Conservation (phyloP, 2,113 vertebrate genomes). For the Trinectes maculatus region DNA sequence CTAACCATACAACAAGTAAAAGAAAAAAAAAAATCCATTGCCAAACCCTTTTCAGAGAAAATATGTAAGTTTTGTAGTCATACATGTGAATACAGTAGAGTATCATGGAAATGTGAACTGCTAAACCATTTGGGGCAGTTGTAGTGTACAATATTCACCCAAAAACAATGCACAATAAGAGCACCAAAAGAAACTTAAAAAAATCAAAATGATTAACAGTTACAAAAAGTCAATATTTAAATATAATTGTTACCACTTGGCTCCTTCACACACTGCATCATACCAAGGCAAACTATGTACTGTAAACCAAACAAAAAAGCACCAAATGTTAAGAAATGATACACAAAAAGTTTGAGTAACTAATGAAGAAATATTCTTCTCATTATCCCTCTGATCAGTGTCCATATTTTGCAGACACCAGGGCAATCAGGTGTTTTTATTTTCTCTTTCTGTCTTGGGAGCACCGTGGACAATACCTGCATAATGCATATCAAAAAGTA, state of each 20-base stretch:
- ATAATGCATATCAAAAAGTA: conserved; percentile 1
- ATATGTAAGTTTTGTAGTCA: conserved; percentile 39
- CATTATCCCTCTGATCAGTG: conserved; percentile 40
- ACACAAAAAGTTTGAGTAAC: conserved; percentile 57
- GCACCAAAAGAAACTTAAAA: conserved; percentile 63
- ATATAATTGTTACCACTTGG: conserved; percentile 68
- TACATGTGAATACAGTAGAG: conserved; percentile 42
- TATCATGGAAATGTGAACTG: conserved; percentile 40
- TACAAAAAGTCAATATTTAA: conserved; percentile 59
- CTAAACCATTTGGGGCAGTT: conserved; percentile 47
- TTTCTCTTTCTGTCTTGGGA: conserved; percentile 84
- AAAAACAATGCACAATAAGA: conserved; percentile 57
- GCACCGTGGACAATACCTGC: conserved; percentile 85
- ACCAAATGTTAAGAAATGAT: conserved; percentile 74
- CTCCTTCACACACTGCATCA: conserved; percentile 67
- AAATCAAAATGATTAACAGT: conserved; percentile 39
- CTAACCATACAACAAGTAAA: conserved; percentile 44
- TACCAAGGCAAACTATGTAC: conserved; percentile 59
- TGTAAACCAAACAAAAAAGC: conserved; percentile 70
- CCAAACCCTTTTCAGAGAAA: conserved; percentile 37
- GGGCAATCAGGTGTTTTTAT: conserved; percentile 55
- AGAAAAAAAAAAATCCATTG: conserved; percentile 28
- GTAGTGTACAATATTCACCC: conserved; percentile 72
- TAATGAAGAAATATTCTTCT: conserved; percentile 67
- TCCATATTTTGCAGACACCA: conserved; percentile 45